A percentile compares a stretch with the other conserved stretches of the same genome.
Evolutionary conservation across 30 jellyfish, hydroid and myxozoan species (phyloP).

Genomic region (Hydra vulgaris): DNA sequence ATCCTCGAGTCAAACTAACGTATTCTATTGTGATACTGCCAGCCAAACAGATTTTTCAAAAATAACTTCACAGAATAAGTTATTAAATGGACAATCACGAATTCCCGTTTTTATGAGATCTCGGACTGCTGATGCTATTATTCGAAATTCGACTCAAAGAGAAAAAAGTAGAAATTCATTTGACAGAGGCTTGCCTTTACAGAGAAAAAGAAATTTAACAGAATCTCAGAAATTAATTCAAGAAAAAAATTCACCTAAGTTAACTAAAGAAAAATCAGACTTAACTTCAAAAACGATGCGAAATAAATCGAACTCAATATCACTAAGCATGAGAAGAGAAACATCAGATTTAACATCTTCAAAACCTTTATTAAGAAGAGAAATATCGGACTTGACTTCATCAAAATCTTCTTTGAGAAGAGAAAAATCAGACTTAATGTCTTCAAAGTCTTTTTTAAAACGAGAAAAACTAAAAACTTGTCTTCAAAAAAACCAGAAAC

Average conservation of each 20-base stretch:
- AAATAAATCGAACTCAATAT: neutral
- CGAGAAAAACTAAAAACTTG: neutral
- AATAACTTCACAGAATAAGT: neutral
- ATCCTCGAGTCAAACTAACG: neutral
- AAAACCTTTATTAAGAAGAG: neutral
- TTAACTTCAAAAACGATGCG: neutral
- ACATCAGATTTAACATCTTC: conserved; percentile 10
- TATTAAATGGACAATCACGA: conserved; percentile 2
- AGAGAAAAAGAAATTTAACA: neutral
- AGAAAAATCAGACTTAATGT: conserved; percentile 16
- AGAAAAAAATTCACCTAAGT: neutral
- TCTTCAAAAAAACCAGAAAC: neutral
- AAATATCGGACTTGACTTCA: neutral
- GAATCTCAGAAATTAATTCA: neutral
- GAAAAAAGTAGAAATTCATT: no score
- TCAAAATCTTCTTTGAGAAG: neutral
- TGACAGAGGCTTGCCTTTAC: neutral
- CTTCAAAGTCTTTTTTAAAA: neutral
- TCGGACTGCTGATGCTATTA: neutral
- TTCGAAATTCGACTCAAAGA: no score
- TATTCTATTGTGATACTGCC: neutral
- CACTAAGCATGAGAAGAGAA: conserved; percentile 2
- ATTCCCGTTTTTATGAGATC: conserved; percentile 23
- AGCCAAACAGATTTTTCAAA: conserved; percentile 11
- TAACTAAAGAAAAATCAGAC: neutral